These are phyloP conservation scores for Helicoverpa zea DNA, from an alignment of 1,140 invertebrate species.

Conservation along the genomic window DNA sequence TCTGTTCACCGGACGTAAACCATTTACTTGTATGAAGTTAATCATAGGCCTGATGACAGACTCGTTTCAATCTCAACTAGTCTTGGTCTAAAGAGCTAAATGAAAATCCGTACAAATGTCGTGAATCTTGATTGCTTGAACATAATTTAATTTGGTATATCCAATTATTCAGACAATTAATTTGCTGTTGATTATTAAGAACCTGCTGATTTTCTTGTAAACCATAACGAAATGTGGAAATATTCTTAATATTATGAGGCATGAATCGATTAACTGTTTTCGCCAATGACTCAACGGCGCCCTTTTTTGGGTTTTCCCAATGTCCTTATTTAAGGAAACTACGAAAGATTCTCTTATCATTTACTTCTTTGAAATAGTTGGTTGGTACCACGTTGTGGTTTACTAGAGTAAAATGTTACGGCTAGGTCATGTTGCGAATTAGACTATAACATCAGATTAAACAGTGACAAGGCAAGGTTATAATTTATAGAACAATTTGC, in stretches of 20 bases:
- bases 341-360: not conserved
- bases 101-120: not conserved
- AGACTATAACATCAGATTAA: conserved; percentile 11
- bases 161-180: no score
- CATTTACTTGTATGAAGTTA: conserved; percentile 30
- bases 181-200: no score
- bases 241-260: not conserved
- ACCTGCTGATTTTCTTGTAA: no score
- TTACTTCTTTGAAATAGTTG: not conserved
- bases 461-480: conserved; percentile 1
- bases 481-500: not conserved
- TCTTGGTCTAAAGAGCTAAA: not conserved
- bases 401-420: not conserved
- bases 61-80: conserved; percentile 7
- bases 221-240: no score
- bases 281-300: not conserved
- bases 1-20: conserved; percentile 24
- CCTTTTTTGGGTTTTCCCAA: conserved; percentile 3
- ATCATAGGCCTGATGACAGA: conserved; percentile 21
- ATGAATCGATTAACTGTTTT: not conserved
- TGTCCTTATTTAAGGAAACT: not conserved
- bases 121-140: not conserved
- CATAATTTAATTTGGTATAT: no score
- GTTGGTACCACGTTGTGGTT: not conserved
- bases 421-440: conserved; percentile 14